Conservation (phyloP, 2,888 invertebrate species). For the Uloborus plumipes region DNA sequence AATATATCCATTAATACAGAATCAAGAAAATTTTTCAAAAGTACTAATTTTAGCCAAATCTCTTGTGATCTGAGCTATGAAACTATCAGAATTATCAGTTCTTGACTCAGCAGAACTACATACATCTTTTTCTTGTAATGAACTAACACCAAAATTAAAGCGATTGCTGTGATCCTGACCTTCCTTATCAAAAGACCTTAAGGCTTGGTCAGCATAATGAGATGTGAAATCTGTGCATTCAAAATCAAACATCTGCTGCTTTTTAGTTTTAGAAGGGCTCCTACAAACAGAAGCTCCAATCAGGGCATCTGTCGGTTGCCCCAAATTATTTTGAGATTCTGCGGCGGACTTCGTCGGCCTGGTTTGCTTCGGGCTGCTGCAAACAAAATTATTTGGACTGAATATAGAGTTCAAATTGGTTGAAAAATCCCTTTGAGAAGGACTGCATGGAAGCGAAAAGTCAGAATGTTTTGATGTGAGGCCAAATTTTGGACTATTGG, state of each 20-base stretch:
- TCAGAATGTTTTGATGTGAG: constrained; percentile 28
- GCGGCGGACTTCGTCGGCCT: constrained; percentile 1
- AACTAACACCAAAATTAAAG: constrained; percentile 9
- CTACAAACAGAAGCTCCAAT: constrained; percentile 25
- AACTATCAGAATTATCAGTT: constrained; percentile 31
- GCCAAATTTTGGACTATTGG: constrained; percentile 34
- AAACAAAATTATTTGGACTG: constrained; percentile 39
- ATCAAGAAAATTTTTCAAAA: constrained; percentile 12
- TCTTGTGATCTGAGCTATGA: constrained; percentile 57
- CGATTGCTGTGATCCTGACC: not conserved
- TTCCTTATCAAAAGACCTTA: constrained; percentile 9
- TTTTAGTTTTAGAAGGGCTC: constrained; percentile 23
- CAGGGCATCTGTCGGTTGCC: not conserved
- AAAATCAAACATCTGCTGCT: constrained; percentile 39
- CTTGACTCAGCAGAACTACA: constrained; percentile 5
- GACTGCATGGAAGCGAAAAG: constrained; percentile 45
- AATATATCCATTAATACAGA: too few relatives aligned
- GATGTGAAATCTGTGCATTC: constrained; percentile 4
- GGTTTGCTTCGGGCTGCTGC: constrained; percentile 43
- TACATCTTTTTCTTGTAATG: constrained; percentile 1
- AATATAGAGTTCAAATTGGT: constrained; percentile 40
- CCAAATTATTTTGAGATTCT: not conserved
- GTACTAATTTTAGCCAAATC: constrained; percentile 57
- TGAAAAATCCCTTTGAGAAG: constrained; percentile 28
- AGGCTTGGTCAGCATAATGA: constrained; percentile 3